phyloP scores from a whole-genome alignment of 1,140 invertebrate genomes.

The Solenopsis fugax region DNA sequence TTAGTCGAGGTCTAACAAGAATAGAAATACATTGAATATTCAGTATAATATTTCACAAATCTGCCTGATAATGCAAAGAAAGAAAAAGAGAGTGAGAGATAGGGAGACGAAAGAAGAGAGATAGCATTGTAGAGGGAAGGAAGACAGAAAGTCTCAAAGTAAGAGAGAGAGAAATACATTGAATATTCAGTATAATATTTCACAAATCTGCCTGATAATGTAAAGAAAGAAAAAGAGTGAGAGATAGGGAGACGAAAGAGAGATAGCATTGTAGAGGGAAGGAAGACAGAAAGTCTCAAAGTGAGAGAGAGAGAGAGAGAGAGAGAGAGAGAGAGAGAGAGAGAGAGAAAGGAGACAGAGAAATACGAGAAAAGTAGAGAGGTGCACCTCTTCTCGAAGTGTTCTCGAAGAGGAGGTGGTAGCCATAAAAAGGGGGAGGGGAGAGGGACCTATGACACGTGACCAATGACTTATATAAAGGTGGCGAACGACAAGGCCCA shows the following conservation, averaged over 20 bases:
- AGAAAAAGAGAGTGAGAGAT: conserved; percentile 56
- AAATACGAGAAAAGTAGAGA: conserved; percentile 55
- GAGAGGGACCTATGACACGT: conserved; percentile 82
- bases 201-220: conserved; percentile 26
- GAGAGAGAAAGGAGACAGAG: conserved; percentile 25
- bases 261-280: conserved; percentile 39
- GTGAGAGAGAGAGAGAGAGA: conserved; percentile 17
- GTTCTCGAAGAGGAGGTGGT: conserved; percentile 68
- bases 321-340: conserved; percentile 31
- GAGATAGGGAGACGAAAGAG: conserved; percentile 45
- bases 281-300: conserved; percentile 37
- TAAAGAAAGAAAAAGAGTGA: conserved; percentile 65
- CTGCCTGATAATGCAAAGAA: conserved; percentile 42
- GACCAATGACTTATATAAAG: conserved; percentile 87
- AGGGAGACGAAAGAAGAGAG: conserved; percentile 55
- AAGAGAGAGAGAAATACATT: conserved; percentile 19
- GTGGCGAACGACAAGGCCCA: conserved; percentile 82
- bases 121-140: conserved; percentile 35
- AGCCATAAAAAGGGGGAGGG: conserved; percentile 57
- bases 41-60: conserved; percentile 12
- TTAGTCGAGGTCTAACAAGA: background rate
- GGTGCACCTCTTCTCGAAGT: conserved; percentile 79
- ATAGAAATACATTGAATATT: conserved; percentile 10
- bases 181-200: background rate
- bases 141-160: conserved; percentile 41